Conservation (phyloP, 2,113 vertebrate species). For the Thalassoma bifasciatum region DNA sequence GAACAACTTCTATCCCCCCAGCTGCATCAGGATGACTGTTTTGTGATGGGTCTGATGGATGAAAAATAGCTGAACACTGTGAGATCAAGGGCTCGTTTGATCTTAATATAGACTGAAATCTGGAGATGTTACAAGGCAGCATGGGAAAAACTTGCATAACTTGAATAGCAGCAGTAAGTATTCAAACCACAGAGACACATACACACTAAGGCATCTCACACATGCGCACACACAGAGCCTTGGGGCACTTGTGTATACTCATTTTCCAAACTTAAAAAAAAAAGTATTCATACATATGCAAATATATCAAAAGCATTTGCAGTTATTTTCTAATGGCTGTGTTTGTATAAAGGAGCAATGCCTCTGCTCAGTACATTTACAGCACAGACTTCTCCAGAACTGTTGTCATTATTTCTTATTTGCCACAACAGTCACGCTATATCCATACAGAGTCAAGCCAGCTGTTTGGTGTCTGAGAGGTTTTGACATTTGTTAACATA, state of each 20-base stretch:
- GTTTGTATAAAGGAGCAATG: slow-evolving; percentile 19
- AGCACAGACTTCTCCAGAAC: not conserved
- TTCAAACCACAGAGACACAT: slow-evolving; percentile 3
- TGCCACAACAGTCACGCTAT: no score
- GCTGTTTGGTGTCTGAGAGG: no score
- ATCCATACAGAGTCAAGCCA: no score
- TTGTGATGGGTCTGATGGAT: slow-evolving; percentile 27
- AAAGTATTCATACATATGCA: slow-evolving; percentile 54
- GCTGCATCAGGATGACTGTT: slow-evolving; percentile 12
- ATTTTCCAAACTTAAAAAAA: slow-evolving; percentile 29
- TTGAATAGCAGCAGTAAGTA: slow-evolving; percentile 14
- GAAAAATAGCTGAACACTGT: slow-evolving; percentile 39
- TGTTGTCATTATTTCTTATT: not conserved
- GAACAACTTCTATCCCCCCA: slow-evolving; percentile 12
- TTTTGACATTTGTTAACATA: no score
- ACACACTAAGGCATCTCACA: not conserved
- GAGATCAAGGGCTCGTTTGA: slow-evolving; percentile 60
- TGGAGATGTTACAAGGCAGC: slow-evolving; percentile 43
- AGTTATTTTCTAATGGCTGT: slow-evolving; percentile 36
- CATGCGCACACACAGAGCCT: slow-evolving; percentile 18
- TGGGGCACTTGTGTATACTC: slow-evolving; percentile 11
- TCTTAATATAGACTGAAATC: slow-evolving; percentile 62
- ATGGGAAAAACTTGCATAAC: slow-evolving; percentile 28
- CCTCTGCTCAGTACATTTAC: not conserved
- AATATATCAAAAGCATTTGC: slow-evolving; percentile 22